These are phyloP conservation scores for Drosophila tanythrix DNA, from an alignment of 2,888 invertebrate genomes.

Conservation along the genomic window DNA sequence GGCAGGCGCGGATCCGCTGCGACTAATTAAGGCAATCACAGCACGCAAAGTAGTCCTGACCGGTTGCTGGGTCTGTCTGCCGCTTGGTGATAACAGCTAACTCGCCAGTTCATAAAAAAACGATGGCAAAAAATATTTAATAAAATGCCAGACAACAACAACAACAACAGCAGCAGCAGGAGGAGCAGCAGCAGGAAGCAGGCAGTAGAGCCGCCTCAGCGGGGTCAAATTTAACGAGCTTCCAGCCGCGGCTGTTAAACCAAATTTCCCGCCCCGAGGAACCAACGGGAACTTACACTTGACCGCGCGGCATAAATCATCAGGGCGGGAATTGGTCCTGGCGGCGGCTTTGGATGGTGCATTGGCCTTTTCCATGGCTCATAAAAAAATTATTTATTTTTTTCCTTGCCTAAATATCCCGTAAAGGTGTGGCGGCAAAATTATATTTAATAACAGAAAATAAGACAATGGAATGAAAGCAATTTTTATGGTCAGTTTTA, in stretches of 20 bases:
- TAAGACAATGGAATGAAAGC: slow-evolving; percentile 65
- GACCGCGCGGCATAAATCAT: slow-evolving; percentile 78
- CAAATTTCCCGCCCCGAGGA: slow-evolving; percentile 71
- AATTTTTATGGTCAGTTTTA: slow-evolving; percentile 31
- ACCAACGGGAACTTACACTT: slow-evolving; percentile 74
- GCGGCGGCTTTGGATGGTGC: slow-evolving; percentile 10
- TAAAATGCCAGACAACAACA: slow-evolving; percentile 61
- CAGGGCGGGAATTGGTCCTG: slow-evolving; percentile 33
- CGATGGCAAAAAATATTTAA: slow-evolving; percentile 67
- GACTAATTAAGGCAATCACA: slow-evolving; percentile 78
- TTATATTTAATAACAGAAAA: slow-evolving; percentile 76
- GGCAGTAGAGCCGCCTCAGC: slow-evolving; percentile 31
- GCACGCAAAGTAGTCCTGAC: slow-evolving; percentile 59
- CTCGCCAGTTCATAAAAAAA: slow-evolving; percentile 70
- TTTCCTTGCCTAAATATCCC: slow-evolving; percentile 26
- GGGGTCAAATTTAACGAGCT: slow-evolving; percentile 75
- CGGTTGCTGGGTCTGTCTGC: slow-evolving; percentile 23
- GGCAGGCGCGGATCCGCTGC: slow-evolving; percentile 37
- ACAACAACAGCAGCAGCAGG: slow-evolving; percentile 15
- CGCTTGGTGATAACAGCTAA: slow-evolving; percentile 51
- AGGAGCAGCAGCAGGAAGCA: slow-evolving; percentile 11
- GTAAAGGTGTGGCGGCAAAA: slow-evolving; percentile 65
- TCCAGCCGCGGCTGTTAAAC: slow-evolving; percentile 70
- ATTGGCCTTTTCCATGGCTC: slow-evolving; percentile 51
- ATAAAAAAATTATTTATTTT: slow-evolving; percentile 61